phyloP scores from a whole-genome alignment of 2,888 invertebrate genomes.

The Dolomedes plantarius region DNA sequence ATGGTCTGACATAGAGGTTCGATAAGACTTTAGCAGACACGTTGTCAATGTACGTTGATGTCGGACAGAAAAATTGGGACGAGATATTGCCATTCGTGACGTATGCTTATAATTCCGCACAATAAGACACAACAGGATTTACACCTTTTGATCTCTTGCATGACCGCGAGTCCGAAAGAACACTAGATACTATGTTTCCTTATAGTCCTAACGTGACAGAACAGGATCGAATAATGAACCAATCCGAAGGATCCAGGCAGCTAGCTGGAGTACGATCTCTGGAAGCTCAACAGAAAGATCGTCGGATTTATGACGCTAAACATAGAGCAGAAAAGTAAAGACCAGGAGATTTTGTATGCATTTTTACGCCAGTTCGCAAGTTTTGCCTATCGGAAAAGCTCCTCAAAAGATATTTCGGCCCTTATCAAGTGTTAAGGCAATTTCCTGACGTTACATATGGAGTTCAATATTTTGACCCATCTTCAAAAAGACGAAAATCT shows the following conservation, averaged over 20 bases:
- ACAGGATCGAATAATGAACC: background rate
- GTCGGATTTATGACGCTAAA: background rate
- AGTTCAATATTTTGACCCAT: no score
- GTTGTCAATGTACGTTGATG: background rate
- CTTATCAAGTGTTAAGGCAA: background rate
- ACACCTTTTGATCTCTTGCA: background rate
- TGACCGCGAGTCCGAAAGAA: background rate
- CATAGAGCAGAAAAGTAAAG: background rate
- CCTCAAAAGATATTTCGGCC: background rate
- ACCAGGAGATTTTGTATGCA: constrained; percentile 3
- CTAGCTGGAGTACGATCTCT: background rate
- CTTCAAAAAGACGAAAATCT: no score
- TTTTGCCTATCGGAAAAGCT: background rate
- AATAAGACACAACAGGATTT: background rate
- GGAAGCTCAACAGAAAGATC: background rate
- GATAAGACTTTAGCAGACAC: background rate
- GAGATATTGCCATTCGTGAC: background rate
- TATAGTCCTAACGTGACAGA: background rate
- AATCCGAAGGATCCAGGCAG: background rate
- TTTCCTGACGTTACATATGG: constrained; percentile 15
- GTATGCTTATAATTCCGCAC: background rate
- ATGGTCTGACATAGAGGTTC: background rate
- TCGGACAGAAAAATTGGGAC: background rate
- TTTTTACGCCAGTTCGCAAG: constrained; percentile 6
- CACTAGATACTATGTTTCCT: background rate